phyloP scores from a whole-genome alignment of 2,888 invertebrate genomes.

The Cinara cedri region DNA sequence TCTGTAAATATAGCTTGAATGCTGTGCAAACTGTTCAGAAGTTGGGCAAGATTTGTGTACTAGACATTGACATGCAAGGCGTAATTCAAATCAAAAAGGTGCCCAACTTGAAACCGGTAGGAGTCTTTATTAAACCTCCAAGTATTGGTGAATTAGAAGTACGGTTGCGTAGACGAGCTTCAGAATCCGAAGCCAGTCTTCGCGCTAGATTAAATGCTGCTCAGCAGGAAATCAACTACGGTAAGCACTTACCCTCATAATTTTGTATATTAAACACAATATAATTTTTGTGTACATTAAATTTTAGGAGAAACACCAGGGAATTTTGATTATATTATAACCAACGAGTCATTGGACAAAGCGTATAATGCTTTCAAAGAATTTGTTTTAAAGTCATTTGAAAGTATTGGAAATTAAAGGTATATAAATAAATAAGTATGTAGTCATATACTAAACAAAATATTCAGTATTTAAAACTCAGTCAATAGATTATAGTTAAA shows the following conservation, averaged over 20 bases:
- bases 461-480: conserved; percentile 49
- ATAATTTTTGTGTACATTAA: conserved; percentile 53
- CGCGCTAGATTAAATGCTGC: conserved; percentile 79
- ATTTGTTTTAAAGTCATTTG: conserved; percentile 67
- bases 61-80: conserved; percentile 93
- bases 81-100: conserved; percentile 84
- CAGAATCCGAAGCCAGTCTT: conserved; percentile 89
- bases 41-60: conserved; percentile 85
- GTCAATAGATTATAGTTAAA: conserved; percentile 37
- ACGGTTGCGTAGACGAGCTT: conserved; percentile 77
- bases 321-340: conserved; percentile 82
- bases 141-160: conserved; percentile 77
- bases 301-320: conserved; percentile 68
- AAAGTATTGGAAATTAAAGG: conserved; percentile 23
- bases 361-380: conserved; percentile 78
- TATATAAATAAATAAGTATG: background rate
- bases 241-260: conserved; percentile 64
- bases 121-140: conserved; percentile 93
- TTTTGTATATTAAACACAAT: background rate
- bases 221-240: conserved; percentile 81
- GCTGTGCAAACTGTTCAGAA: conserved; percentile 82
- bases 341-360: conserved; percentile 81
- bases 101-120: conserved; percentile 79
- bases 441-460: background rate
- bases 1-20: conserved; percentile 70